phyloP scores from a whole-genome alignment of 2,888 invertebrate species.

The Loripinus fragilis region DNA sequence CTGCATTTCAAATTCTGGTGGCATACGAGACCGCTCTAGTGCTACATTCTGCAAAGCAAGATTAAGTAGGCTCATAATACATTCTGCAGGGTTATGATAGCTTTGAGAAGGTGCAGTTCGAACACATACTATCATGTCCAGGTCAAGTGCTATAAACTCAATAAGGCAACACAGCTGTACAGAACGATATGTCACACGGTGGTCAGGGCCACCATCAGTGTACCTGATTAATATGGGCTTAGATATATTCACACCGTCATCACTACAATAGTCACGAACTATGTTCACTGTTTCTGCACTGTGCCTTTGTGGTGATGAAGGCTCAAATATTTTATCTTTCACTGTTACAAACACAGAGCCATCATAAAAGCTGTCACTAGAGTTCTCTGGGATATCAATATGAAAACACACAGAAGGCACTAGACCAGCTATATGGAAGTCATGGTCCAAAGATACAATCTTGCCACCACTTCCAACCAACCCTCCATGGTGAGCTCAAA shows the following conservation, averaged over 20 bases:
- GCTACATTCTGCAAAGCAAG: slow-evolving; percentile 24
- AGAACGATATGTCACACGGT: slow-evolving; percentile 24
- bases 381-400: slow-evolving; percentile 14
- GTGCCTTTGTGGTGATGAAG: slow-evolving; percentile 22
- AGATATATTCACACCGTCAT: no score
- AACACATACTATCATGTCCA: background rate
- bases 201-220: slow-evolving; percentile 25
- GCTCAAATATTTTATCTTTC: slow-evolving; percentile 24
- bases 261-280: no score
- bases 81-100: slow-evolving; percentile 25
- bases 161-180: slow-evolving; percentile 23
- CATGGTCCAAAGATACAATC: no score
- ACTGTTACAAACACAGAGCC: slow-evolving; percentile 8
- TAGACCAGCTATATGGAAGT: slow-evolving; percentile 26
- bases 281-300: background rate
- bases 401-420: slow-evolving; percentile 21
- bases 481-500: background rate
- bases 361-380: slow-evolving; percentile 10
- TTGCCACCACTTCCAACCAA: no score
- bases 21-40: no score
- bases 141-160: slow-evolving; percentile 7
- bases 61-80: slow-evolving; percentile 21
- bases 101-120: slow-evolving; percentile 11
- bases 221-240: slow-evolving; percentile 24
- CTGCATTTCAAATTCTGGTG: no score